Conservation (phyloP, 2,888 invertebrate genomes). For the Tipula confusa region DNA sequence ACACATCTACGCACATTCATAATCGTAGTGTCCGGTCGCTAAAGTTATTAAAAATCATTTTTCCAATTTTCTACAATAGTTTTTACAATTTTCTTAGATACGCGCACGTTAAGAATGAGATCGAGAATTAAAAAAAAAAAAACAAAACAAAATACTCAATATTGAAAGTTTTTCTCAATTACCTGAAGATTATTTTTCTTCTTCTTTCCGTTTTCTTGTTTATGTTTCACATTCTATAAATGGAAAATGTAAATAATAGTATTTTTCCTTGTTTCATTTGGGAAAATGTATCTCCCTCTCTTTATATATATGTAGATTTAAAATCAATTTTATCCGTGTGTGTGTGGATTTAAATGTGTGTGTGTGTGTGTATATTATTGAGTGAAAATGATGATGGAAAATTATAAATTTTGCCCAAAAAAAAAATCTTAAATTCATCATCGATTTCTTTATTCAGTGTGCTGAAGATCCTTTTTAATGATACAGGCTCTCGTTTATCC, state of each 20-base stretch:
- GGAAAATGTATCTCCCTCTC: too few relatives aligned
- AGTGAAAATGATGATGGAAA: neutral
- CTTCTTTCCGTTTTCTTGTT: neutral
- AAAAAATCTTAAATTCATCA: neutral
- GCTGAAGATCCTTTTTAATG: neutral
- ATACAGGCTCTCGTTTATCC: neutral
- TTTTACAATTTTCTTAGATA: too few relatives aligned
- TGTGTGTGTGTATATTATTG: neutral
- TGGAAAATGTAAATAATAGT: neutral
- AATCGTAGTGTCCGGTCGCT: neutral
- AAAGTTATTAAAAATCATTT: neutral
- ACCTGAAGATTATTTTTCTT: neutral
- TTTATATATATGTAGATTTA: neutral
- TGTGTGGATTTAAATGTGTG: too few relatives aligned
- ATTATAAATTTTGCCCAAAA: neutral
- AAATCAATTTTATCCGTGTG: neutral
- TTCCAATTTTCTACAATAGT: too few relatives aligned
- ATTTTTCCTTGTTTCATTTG: too few relatives aligned
- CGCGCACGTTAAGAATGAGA: too few relatives aligned
- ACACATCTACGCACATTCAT: neutral
- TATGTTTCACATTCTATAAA: neutral
- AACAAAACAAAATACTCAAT: too few relatives aligned
- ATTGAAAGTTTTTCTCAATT: neutral
- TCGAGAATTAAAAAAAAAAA: too few relatives aligned
- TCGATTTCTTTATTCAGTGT: neutral